Base-by-base conservation (phyloP, 2,113 vertebrate genomes). In the Cephalopholis sonnerati region DNA sequence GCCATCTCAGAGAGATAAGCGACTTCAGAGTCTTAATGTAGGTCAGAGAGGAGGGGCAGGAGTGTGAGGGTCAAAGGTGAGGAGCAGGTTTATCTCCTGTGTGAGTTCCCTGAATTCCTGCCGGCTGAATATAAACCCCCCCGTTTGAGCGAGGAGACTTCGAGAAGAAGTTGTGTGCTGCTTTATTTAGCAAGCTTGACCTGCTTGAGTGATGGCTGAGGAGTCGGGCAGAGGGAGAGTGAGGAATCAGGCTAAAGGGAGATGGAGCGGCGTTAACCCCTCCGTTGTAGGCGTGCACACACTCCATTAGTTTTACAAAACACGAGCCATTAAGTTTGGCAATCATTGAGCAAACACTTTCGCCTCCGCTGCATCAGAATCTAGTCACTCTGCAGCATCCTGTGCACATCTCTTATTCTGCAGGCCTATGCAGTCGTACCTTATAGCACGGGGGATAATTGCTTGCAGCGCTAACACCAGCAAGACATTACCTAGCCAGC, bases 61-160 rank as follows among this genome's bases (percentile, higher is more conserved):
- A 80, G 74, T 29, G 54, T 15, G 4, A 50, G 62, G 74, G 57
- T 88, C 85, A 89, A 78, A 90, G 86, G 74, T 83, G 29, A 87
- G 64, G 67, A 77, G 66, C 58, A 71, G 74, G 85, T 81, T 85
- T 77, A 86, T 89, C 81, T 85, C 72, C 77, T 63, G 17, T 54
- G 41, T 75, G 50, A 86, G 72, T 78, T 81, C 55, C 61, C 69
- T 17, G 68, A 53, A 91, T 91, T 86, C 65, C 79, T 82, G 48
- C 32, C 62, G 46, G 25, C 58, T 57, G 69, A 57, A 65, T 48
- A 39, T 73, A 46, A 39, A 58, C 44, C 7, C 15, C 13, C 20
- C 24, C 1, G 16, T 77, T 64, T 65, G 46, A 79, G 63, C 53
- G 8, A 53, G 17, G 32, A 65, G 29, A 79, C 65, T 78, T 48